phyloP scores from a whole-genome alignment of 2,888 invertebrate species.

The Cerastoderma edule region DNA sequence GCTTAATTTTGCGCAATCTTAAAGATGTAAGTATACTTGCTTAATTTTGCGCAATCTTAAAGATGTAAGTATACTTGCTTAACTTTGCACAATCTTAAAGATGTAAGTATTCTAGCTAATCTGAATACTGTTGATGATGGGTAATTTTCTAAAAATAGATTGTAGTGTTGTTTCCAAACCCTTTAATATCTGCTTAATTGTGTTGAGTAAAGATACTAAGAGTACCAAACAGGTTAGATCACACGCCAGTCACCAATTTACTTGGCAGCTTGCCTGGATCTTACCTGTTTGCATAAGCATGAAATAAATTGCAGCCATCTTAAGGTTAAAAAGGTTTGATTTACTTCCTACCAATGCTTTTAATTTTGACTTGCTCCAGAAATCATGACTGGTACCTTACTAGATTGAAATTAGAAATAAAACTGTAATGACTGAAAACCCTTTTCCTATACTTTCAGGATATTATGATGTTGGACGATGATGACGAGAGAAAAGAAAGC shows the following conservation, averaged over 20 bases:
- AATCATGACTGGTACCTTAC: not conserved
- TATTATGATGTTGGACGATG: slow-evolving; percentile 62
- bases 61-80: slow-evolving; percentile 66
- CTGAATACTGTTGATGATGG: no score
- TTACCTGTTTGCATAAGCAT: not conserved
- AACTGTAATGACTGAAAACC: not conserved
- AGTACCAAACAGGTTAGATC: no score
- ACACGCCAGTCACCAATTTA: no score
- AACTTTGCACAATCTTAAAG: slow-evolving; percentile 42
- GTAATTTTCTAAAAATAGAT: no score
- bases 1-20: not conserved
- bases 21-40: slow-evolving; percentile 69
- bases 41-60: slow-evolving; percentile 27
- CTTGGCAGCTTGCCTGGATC: not conserved
- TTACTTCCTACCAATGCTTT: no score
- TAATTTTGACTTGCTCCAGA: not conserved
- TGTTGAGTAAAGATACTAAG: no score
- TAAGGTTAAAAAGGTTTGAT: no score
- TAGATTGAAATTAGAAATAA: not conserved
- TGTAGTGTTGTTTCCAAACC: no score
- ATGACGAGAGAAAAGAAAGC: slow-evolving; percentile 77
- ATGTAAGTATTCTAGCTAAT: slow-evolving; percentile 63
- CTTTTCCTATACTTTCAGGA: slow-evolving; percentile 34
- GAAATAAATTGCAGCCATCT: not conserved
- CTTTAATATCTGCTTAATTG: no score